A percentile compares a stretch with the other conserved stretches of the same genome.
Evolutionary conservation across 2,797 vertebrate species (phyloP).

Genomic region (Megaceryle alcyon): DNA sequence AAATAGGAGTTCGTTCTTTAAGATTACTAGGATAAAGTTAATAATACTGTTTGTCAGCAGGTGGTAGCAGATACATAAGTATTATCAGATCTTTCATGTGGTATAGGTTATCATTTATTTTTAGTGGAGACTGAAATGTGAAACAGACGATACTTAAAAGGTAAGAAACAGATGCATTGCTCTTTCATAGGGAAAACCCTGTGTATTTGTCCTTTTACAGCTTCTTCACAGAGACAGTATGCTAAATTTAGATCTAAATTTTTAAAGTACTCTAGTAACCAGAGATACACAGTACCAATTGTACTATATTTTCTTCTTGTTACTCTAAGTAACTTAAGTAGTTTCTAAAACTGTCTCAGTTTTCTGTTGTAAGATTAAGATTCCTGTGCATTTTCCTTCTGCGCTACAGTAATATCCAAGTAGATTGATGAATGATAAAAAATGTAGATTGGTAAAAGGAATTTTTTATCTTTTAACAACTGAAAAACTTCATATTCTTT

Average conservation of each 20-base stretch:
- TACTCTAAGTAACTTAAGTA: neutral
- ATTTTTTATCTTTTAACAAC: neutral
- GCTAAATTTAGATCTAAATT: neutral
- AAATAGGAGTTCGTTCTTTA: neutral
- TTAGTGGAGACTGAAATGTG: neutral
- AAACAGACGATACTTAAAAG: neutral
- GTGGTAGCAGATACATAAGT: slow-evolving; percentile 50
- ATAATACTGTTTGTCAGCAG: slow-evolving; percentile 51
- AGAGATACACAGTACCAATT: neutral
- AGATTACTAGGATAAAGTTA: neutral
- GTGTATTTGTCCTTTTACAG: neutral
- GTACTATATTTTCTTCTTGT: neutral
- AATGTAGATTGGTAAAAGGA: neutral
- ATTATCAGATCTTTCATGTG: neutral
- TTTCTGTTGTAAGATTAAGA: neutral
- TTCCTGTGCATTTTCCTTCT: neutral
- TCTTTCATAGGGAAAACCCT: neutral
- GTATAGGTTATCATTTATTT: neutral
- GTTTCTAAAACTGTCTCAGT: neutral
- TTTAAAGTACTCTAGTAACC: neutral
- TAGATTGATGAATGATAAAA: neutral
- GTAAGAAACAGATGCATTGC: neutral
- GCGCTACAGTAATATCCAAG: neutral
- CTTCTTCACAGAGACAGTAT: neutral
- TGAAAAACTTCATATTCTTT: neutral